These are phyloP conservation scores for Gasterosteus aculeatus DNA, from an alignment of 2,113 vertebrate genomes.

Conservation along the genomic window DNA sequence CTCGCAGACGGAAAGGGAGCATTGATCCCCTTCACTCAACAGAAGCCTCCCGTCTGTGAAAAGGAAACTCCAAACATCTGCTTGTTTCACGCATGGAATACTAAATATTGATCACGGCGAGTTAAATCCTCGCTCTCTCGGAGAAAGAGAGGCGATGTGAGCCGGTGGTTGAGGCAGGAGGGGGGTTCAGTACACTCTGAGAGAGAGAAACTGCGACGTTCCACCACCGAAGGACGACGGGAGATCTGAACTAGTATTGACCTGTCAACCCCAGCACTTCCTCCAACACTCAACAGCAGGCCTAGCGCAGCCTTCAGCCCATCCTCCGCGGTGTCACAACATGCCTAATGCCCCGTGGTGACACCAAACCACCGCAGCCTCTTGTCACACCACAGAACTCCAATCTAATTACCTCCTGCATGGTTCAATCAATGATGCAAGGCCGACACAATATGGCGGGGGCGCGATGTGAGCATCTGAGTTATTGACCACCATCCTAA, in stretches of 20 bases:
- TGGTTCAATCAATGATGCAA: conserved; percentile 79
- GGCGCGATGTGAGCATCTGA: conserved; percentile 57
- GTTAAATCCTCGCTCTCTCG: conserved; percentile 86
- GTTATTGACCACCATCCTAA: conserved; percentile 72
- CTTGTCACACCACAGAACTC: conserved; percentile 64
- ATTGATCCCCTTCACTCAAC: conserved; percentile 90
- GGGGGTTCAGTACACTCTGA: conserved; percentile 72
- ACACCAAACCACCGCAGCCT: conserved; percentile 67
- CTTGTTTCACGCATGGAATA: conserved; percentile 95
- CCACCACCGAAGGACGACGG: conserved; percentile 68
- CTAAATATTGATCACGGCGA: conserved; percentile 92
- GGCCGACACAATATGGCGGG: conserved; percentile 68
- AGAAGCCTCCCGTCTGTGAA: conserved; percentile 81
- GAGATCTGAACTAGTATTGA: conserved; percentile 69
- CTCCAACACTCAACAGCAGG: conserved; percentile 55
- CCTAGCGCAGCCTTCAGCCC: conserved; percentile 43
- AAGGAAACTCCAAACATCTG: conserved; percentile 97
- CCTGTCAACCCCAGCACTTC: conserved; percentile 62
- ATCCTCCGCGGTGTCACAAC: conserved; percentile 52
- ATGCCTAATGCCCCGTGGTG: conserved; percentile 64
- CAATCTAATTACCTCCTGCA: conserved; percentile 77
- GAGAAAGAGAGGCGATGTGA: conserved; percentile 64
- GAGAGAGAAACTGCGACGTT: conserved; percentile 77
- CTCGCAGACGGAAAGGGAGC: conserved; percentile 78
- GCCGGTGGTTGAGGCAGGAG: conserved; percentile 46